These are phyloP conservation scores for Andrena flavipes DNA, from an alignment of 2,888 invertebrate genomes.

Conservation along the genomic window DNA sequence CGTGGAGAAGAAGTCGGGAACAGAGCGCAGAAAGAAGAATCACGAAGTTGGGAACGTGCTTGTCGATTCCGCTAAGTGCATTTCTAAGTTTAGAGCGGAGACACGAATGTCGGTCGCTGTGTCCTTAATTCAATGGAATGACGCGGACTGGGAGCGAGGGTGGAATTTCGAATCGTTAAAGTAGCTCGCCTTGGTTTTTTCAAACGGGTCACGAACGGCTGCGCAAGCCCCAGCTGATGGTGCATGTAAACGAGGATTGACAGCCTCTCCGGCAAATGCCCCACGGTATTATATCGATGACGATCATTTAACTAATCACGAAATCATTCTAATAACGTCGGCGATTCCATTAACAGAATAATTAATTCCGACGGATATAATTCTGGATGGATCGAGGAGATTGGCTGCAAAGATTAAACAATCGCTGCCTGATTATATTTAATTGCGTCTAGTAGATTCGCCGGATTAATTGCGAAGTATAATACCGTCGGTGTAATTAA, in stretches of 20 bases:
- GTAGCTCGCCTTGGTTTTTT: background rate
- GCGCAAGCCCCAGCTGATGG: background rate
- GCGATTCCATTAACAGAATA: slow-evolving; percentile 34
- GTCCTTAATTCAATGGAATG: slow-evolving; percentile 53
- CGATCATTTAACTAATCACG: background rate
- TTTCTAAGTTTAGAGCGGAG: slow-evolving; percentile 59
- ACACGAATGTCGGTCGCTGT: slow-evolving; percentile 33
- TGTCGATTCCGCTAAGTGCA: slow-evolving; percentile 64
- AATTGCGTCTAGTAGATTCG: background rate
- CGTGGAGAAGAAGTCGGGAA: slow-evolving; percentile 15
- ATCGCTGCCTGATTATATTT: slow-evolving; percentile 15
- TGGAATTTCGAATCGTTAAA: background rate
- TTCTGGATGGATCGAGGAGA: background rate
- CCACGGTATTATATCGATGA: background rate
- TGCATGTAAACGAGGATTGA: background rate
- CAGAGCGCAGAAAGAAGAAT: slow-evolving; percentile 27
- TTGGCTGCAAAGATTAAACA: slow-evolving; percentile 23
- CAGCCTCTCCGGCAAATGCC: background rate
- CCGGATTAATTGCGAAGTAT: background rate
- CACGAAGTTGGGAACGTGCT: slow-evolving; percentile 54
- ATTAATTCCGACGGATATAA: slow-evolving; percentile 17
- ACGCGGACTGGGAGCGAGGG: slow-evolving; percentile 9
- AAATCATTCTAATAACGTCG: slow-evolving; percentile 6
- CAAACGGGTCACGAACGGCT: background rate
- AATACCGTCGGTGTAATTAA: slow-evolving; percentile 22